Evolutionary conservation across 2,797 vertebrate genomes (phyloP).

Genomic region (Xiphorhynchus erythropygius): DNA sequence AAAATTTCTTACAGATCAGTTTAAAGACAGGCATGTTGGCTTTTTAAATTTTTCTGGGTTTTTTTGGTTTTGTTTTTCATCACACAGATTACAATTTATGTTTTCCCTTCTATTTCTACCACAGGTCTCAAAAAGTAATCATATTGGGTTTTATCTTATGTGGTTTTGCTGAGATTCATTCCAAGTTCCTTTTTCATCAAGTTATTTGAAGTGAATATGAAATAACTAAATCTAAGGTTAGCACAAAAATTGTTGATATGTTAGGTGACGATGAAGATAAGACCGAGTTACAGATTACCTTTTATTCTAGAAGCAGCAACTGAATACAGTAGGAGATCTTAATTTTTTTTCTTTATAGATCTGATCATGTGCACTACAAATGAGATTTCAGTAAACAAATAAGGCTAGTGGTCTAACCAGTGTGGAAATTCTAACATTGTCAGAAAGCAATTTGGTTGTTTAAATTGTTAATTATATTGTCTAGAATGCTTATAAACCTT

Average conservation of each 20-base stretch:
- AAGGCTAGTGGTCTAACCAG: background rate
- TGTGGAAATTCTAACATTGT: background rate
- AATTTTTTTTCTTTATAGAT: background rate
- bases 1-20: background rate
- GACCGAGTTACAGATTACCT: background rate
- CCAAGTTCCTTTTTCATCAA: background rate
- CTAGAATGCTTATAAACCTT: background rate
- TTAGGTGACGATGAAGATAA: background rate
- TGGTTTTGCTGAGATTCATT: background rate
- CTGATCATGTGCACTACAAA: background rate
- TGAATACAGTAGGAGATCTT: background rate
- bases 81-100: background rate
- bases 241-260: background rate
- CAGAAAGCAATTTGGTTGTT: background rate
- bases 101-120: background rate
- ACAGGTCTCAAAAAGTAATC: background rate
- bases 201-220: background rate
- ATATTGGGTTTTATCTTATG: accelerated
- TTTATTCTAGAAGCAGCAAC: background rate
- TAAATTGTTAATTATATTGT: background rate
- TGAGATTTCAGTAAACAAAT: background rate
- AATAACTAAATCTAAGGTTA: background rate
- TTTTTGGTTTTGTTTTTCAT: too few species aligned
- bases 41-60: background rate
- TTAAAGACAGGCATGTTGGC: accelerated